Conservation (phyloP, 1,140 invertebrate genomes). For the Drosophila sproati region DNA sequence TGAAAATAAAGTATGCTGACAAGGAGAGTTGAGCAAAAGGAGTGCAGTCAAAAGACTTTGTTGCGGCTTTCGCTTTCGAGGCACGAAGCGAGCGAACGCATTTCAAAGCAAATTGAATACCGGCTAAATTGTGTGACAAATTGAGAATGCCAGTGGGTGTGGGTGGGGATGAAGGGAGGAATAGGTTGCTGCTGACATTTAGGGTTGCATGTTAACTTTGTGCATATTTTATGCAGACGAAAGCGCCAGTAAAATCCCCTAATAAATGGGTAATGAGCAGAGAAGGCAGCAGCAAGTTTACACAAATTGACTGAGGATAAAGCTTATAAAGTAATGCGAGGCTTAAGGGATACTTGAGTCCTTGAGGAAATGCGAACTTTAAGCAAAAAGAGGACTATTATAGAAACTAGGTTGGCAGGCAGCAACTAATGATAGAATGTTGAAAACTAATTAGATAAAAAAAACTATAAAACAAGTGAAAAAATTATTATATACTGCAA, state of each 20-base stretch:
- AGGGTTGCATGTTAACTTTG: conserved; percentile 26
- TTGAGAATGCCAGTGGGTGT: conserved; percentile 7
- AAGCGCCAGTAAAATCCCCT: conserved; percentile 15
- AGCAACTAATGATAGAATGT: too few species aligned
- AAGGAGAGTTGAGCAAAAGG: conserved; percentile 8
- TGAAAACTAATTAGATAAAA: too few species aligned
- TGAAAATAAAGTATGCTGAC: conserved; percentile 21
- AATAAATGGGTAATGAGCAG: neutral
- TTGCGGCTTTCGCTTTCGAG: neutral
- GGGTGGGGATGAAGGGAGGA: neutral
- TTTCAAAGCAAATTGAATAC: conserved; percentile 48
- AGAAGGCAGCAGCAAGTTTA: neutral
- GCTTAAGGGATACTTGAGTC: too few species aligned
- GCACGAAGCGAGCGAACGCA: conserved; percentile 2
- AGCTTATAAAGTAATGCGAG: neutral
- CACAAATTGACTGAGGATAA: conserved; percentile 1
- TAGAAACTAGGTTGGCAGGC: too few species aligned
- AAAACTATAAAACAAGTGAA: too few species aligned
- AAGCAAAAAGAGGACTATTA: too few species aligned
- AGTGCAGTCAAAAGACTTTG: neutral
- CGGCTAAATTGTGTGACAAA: conserved; percentile 59
- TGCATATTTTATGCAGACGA: conserved; percentile 34
- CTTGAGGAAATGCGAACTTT: too few species aligned
- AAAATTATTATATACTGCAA: too few species aligned
- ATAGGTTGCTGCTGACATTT: neutral